These are phyloP conservation scores for Ommatoiulus sabulosus DNA, from an alignment of 2,888 invertebrate genomes.

Conservation along the genomic window DNA sequence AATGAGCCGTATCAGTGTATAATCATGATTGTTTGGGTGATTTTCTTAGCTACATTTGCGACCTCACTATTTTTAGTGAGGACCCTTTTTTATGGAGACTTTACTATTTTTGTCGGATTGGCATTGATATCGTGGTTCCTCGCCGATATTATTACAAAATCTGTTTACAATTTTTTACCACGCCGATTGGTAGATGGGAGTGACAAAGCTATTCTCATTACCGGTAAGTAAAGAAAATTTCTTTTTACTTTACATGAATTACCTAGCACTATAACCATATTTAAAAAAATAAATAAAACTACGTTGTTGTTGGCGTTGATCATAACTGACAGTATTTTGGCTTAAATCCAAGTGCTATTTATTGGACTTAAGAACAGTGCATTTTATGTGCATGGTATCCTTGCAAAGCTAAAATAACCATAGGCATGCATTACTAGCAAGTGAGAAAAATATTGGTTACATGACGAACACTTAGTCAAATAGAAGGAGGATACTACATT, in stretches of 20 bases:
- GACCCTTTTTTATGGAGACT: constrained; percentile 56
- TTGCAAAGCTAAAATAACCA: background rate
- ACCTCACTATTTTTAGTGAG: constrained; percentile 52
- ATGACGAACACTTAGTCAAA: background rate
- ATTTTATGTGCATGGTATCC: background rate
- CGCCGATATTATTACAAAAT: constrained; percentile 61
- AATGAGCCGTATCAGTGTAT: background rate
- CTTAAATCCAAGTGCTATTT: background rate
- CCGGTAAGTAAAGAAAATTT: constrained; percentile 61
- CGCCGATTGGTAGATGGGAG: constrained; percentile 60
- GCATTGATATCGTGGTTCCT: constrained; percentile 59
- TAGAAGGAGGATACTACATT: background rate
- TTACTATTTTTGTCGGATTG: constrained; percentile 57
- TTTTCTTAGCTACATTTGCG: constrained; percentile 52
- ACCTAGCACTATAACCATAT: background rate
- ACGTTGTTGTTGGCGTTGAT: background rate
- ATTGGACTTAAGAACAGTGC: background rate
- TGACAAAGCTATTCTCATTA: constrained; percentile 64
- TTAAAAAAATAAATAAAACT: background rate
- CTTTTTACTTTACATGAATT: background rate
- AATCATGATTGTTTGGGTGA: constrained; percentile 60
- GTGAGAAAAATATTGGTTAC: background rate
- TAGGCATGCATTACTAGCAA: background rate
- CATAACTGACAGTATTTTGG: background rate
- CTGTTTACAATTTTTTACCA: constrained; percentile 60